Evolutionary conservation across 2,797 vertebrate species (phyloP), one percentile per base, ranked within the genome.

Genomic region (Artibeus lituratus): DNA sequence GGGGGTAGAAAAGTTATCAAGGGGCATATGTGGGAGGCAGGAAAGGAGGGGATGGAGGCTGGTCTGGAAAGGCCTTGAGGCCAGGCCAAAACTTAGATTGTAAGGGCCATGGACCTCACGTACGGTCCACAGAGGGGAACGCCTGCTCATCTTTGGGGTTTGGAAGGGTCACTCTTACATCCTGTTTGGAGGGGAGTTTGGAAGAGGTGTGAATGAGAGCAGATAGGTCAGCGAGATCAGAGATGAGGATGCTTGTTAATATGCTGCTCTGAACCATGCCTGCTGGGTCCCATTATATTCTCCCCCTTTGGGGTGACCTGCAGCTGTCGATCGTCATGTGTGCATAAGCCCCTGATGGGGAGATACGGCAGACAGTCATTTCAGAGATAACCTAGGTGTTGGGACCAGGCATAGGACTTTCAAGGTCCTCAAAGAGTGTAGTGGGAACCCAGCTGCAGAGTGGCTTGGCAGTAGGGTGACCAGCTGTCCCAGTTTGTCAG

Each of bases 261-360:
- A 0, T 10, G 19, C 9, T 7, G 0, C 39, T 65, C 10, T 42
- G 12, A 84, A 11, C 16, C 35, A 24, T 1, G 1, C 47, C 42
- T 35, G 3, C 15, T 18, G 0, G 9, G 29, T 69, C 55, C 8
- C 14, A 0, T 78, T 80, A 59, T 65, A 0, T 2, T 10, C 39
- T 35, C 7, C 6, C 49, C 4, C 5, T 35, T 73, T 76, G 37
- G 22, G 2, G 15, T 85, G 14, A 44, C n/a, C 5, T 16, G n/a
- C 21, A 6, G 29, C 78, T 26, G 7, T 37, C 37, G 53, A 10
- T 37, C 37, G 53, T 10, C 7, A 65, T 42, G 47, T 29, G 74
- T 35, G 24, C 1, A 4, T 12, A 57, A 73, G 44, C 5, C 2
- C 47, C 26, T 7, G 29, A 2, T 37, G 16, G 44, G 19, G 57